Evolutionary conservation across 1,140 invertebrate species (phyloP), one percentile per base, ranked within the genome.

Genomic region (Spodoptera frugiperda): DNA sequence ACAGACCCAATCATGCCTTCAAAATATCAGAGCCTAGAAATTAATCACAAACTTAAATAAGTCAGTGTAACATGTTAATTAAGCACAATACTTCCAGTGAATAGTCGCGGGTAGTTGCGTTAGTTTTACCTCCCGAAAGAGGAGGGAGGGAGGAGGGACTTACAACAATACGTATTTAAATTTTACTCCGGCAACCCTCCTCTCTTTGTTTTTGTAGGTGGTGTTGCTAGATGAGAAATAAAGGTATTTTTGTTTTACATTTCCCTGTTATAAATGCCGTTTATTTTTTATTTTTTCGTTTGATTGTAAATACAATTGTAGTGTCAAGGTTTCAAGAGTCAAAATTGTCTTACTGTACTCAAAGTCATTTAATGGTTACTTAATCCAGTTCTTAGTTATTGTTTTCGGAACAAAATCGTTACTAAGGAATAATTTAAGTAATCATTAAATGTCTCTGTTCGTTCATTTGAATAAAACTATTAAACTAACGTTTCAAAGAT

Each of bases 21-120:
- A 63, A 63, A 63, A 63, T 39, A 15, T 33, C 59, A 57, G 59
- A 72, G 57, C 54, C 53, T 72, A 46, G 70, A 72, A n/a, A 72
- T 72, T 57, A 59, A 59, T 72, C 59, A 46, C 33, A 48, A 72
- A 72, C 70, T 72, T 39, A 25, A 72, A 72, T 72, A 72, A 72
- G 59, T 33, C 59, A 63, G 59, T 44, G 33, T 33, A 17, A 63
- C 33, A 48, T 72, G 71, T 73, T 73, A 73, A 73, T 73, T 73
- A 61, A 61, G 48, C 71, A 73, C 46, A 59, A 21, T 44, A 17
- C 71, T 39, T 39, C 33, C 33, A 33, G 39, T 59, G 55, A 61
- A 44, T 33, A 51, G 21, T 5, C 19, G 15, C 11, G 15, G 49
- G 19, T 54, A 33, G 68, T 71, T 44, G n/a, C 51, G n/a, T 55